Evolutionary conservation across 2,888 invertebrate species (phyloP).

Genomic region (Xestoiulus laeticollis): DNA sequence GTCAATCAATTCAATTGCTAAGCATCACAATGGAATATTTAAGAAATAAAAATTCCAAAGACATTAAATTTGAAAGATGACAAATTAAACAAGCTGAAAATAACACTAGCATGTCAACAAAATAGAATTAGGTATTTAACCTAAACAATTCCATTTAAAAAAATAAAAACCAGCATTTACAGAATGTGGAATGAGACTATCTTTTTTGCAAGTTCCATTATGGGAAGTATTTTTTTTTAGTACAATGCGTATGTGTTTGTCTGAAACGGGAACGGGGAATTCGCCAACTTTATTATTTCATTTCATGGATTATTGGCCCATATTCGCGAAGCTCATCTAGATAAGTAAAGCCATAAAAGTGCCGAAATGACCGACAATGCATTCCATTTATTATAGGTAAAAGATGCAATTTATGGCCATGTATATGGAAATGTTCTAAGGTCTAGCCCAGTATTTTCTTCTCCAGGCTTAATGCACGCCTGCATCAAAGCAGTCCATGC

Average conservation of each 20-base stretch:
- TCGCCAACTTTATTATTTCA: constrained; percentile 26
- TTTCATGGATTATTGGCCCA: constrained; percentile 11
- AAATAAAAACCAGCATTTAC: neutral
- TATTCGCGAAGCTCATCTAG: constrained; percentile 12
- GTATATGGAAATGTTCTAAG: constrained; percentile 12
- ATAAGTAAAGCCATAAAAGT: neutral
- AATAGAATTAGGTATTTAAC: neutral
- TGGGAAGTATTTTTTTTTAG: neutral
- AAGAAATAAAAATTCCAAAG: too few species aligned
- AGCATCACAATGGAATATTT: too few species aligned
- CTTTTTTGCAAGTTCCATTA: neutral
- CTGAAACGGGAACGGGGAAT: neutral
- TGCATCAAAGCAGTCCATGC: neutral
- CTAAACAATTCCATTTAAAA: too few species aligned
- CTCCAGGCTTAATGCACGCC: neutral
- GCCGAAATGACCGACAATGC: constrained; percentile 26
- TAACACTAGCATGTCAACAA: neutral
- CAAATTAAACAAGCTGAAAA: neutral
- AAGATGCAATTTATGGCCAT: constrained; percentile 4
- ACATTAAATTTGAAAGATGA: neutral
- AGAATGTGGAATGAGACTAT: neutral
- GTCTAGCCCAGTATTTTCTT: constrained; percentile 3
- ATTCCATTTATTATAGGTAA: constrained; percentile 26
- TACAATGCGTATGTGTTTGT: neutral
- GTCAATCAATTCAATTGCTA: too few species aligned